Evolutionary conservation across 2,888 invertebrate species (phyloP).

Genomic region (Gandaritis pyraliata): DNA sequence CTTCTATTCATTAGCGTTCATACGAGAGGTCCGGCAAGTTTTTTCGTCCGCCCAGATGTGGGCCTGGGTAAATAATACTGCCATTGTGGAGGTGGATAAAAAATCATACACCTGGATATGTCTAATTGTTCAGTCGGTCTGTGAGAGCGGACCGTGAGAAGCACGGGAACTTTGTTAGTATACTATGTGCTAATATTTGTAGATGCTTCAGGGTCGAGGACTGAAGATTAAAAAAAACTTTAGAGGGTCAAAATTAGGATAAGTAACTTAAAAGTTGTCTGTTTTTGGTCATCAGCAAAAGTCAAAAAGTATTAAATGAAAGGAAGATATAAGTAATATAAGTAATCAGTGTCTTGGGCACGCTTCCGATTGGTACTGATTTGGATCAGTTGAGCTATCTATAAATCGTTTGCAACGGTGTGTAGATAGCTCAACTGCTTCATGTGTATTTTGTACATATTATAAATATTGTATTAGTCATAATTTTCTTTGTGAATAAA

Average conservation of each 20-base stretch:
- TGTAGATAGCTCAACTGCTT: too few species aligned
- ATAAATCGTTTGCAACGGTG: too few species aligned
- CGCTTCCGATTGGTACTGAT: too few species aligned
- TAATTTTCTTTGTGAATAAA: too few species aligned
- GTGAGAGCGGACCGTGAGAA: slow-evolving; percentile 77
- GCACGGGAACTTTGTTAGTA: slow-evolving; percentile 47
- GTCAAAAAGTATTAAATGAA: slow-evolving; percentile 1
- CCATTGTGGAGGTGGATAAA: slow-evolving; percentile 74
- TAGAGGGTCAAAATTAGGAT: too few species aligned
- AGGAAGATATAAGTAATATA: background rate
- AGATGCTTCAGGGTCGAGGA: slow-evolving; percentile 25
- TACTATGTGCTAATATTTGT: slow-evolving; percentile 43
- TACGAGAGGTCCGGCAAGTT: slow-evolving; percentile 80
- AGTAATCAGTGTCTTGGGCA: too few species aligned
- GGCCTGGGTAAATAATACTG: slow-evolving; percentile 73
- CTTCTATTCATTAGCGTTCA: slow-evolving; percentile 71
- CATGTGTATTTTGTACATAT: too few species aligned
- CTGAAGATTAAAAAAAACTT: slow-evolving; percentile 5
- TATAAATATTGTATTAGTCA: too few species aligned
- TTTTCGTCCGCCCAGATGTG: slow-evolving; percentile 81
- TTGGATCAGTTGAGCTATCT: too few species aligned
- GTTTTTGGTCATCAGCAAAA: background rate
- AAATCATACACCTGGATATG: slow-evolving; percentile 83
- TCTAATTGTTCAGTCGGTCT: slow-evolving; percentile 81
- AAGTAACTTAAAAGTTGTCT: background rate